Evolutionary conservation across 2,797 vertebrate species (phyloP).

Genomic region (Glossophaga mutica): DNA sequence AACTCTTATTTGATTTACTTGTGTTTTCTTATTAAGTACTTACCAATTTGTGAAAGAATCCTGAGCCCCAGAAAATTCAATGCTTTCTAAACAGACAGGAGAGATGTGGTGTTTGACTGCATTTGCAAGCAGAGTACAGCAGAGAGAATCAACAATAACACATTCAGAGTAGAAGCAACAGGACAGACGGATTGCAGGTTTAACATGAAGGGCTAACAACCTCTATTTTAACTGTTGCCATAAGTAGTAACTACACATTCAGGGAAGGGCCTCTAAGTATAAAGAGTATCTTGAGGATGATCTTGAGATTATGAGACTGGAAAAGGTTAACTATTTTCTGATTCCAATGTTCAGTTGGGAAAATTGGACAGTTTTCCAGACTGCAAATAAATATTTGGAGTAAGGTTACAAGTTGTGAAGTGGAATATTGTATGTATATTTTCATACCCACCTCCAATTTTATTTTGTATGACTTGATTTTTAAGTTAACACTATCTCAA

Average conservation of each 20-base stretch:
- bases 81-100: background rate
- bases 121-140: background rate
- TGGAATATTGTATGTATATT: background rate
- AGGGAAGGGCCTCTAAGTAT: background rate
- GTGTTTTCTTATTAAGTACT: conserved; percentile 14
- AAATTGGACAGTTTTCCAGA: background rate
- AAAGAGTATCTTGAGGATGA: background rate
- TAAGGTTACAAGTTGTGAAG: background rate
- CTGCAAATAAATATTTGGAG: background rate
- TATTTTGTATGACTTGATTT: background rate
- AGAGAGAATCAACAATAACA: background rate
- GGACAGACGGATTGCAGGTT: background rate
- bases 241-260: background rate
- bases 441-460: background rate
- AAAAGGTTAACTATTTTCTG: background rate
- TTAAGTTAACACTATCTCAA: background rate
- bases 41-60: background rate
- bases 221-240: background rate
- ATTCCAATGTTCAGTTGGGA: background rate
- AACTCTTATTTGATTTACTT: background rate
- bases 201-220: background rate
- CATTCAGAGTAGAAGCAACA: background rate
- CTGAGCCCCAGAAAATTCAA: background rate
- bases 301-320: background rate
- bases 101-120: background rate